These are phyloP conservation scores for Menura novaehollandiae DNA, from an alignment of 2,113 vertebrate genomes.

Conservation along the genomic window DNA sequence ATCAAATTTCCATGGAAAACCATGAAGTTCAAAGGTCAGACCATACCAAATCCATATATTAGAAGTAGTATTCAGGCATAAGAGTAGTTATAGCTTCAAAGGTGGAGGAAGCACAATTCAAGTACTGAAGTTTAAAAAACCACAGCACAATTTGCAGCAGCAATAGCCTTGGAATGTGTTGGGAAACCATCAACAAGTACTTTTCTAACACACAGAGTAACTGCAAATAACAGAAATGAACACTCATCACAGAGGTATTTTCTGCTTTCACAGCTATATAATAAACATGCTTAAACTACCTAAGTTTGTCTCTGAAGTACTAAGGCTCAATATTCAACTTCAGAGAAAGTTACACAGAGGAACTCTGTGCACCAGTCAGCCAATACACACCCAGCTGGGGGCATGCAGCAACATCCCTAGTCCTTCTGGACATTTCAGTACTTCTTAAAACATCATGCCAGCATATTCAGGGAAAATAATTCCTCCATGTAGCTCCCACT, in stretches of 20 bases:
- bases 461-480: rapidly evolving
- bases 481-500: neutral
- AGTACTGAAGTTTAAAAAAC: neutral
- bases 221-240: neutral
- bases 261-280: neutral
- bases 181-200: neutral
- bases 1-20: neutral
- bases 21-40: neutral
- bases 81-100: neutral
- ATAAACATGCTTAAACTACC: neutral
- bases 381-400: rapidly evolving
- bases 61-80: neutral
- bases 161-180: neutral
- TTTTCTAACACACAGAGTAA: neutral
- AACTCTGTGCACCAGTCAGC: rapidly evolving
- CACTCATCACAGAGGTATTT: neutral
- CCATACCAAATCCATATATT: neutral
- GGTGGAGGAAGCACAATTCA: neutral
- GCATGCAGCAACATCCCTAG: rapidly evolving
- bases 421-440: neutral
- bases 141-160: neutral
- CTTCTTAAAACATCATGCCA: neutral
- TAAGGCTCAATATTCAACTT: neutral
- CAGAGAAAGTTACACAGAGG: neutral
- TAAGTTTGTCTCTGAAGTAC: neutral